Evolutionary conservation across 2,113 vertebrate genomes (phyloP).

Genomic region (Smithornis capensis): DNA sequence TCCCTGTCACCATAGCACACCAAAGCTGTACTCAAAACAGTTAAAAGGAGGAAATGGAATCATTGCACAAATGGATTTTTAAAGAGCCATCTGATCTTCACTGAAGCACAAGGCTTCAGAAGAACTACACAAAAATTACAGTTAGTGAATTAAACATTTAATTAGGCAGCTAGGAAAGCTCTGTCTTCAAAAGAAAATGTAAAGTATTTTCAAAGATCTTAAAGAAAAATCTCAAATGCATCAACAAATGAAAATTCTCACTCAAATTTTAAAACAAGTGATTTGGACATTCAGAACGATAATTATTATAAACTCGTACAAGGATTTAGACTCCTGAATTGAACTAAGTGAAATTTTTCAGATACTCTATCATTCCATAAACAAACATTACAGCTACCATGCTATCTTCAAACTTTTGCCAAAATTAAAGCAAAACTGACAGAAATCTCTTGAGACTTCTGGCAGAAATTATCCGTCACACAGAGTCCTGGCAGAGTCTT

Average conservation of each 20-base stretch:
- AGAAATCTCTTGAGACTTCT: neutral
- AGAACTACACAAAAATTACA: neutral
- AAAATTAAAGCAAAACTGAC: neutral
- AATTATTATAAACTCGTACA: neutral
- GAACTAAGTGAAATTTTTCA: neutral
- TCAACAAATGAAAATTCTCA: neutral
- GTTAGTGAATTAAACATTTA: neutral
- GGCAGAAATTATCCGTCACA: neutral
- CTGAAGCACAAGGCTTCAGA: neutral
- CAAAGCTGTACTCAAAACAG: neutral
- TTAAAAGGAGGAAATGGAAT: slow-evolving; percentile 1
- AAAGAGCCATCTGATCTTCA: neutral
- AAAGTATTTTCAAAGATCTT: neutral
- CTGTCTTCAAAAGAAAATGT: neutral
- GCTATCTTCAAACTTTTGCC: neutral
- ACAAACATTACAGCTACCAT: neutral
- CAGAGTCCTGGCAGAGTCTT: neutral
- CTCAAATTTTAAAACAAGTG: neutral
- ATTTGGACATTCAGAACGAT: neutral
- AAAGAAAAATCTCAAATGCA: neutral
- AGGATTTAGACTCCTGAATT: neutral
- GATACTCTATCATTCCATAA: neutral
- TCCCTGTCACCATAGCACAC: neutral
- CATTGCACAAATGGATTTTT: neutral
- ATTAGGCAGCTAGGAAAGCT: neutral